A percentile compares a stretch with the other conserved stretches of the same genome.
These are phyloP conservation scores for Sesia apiformis DNA, from an alignment of 2,888 invertebrate genomes.

Conservation along the genomic window DNA sequence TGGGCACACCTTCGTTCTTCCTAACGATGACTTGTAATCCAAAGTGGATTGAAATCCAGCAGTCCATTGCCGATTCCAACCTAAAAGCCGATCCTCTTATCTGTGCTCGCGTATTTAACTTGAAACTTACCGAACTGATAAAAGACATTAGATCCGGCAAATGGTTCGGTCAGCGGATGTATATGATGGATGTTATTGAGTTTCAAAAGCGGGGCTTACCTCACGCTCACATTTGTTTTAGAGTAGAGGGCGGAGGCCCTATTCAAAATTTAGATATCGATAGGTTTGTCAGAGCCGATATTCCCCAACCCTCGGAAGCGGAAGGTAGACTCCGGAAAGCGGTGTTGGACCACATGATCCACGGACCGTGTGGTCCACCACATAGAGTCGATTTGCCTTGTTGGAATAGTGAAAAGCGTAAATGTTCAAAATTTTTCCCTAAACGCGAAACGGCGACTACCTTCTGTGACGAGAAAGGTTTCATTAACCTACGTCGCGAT, in stretches of 20 bases:
- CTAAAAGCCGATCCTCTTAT: not conserved
- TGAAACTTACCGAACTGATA: not conserved
- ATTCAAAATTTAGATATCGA: conserved; percentile 5
- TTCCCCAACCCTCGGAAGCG: not conserved
- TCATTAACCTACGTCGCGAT: conserved; percentile 5
- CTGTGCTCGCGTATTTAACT: not conserved
- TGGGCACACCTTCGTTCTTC: conserved; percentile 3
- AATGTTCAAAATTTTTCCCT: conserved; percentile 1
- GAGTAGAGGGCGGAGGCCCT: conserved; percentile 3
- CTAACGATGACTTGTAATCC: conserved; percentile 2
- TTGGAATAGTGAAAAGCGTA: not conserved
- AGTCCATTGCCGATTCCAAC: not conserved
- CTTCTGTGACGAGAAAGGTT: conserved; percentile 5
- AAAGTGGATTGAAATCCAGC: conserved; percentile 3
- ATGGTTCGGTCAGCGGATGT: conserved; percentile 4
- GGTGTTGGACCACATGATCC: conserved; percentile 7
- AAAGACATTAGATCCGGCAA: not conserved
- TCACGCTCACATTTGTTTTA: conserved; percentile 2
- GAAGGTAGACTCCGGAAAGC: not conserved
- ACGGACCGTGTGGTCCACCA: conserved; percentile 7
- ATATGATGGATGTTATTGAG: conserved; percentile 5
- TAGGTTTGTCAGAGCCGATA: conserved; percentile 3
- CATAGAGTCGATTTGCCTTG: conserved; percentile 1
- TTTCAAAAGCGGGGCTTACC: conserved; percentile 6
- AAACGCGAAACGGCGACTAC: conserved; percentile 1